Evolutionary conservation across 64 coral and sea anemone genomes (phyloP), one percentile per base, ranked within the genome.

Genomic region (Hydrozoanthus tunicans): DNA sequence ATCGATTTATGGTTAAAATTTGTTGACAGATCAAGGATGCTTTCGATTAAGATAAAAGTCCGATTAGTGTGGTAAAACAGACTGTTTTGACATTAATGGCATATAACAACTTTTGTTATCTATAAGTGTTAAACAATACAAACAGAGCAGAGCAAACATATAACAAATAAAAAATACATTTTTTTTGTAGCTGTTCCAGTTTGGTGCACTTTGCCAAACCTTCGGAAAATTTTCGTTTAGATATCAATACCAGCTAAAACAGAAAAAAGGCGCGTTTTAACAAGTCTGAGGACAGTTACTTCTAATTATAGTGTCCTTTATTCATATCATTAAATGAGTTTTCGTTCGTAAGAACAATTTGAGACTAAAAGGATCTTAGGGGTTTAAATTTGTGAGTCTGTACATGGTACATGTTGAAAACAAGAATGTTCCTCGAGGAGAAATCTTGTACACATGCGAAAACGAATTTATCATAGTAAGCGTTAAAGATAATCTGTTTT

Each of bases 1-100:
- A 88, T 61, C 84, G 84, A 88, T 88, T 74, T 88, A 88, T 88
- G 68, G 84, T 24, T 88, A 74, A 73, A 74, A 74, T 88, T 88
- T 88, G 84, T 88, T 74, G 84, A 88, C 84, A 88, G 84, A 73
- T 88, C 23, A 6, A 74, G 9, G 55, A 88, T 88, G 20, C 67
- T 88, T 74, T 60, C 67, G 68, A 88, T 88, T 70, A 88, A 88
- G 84, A 88, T 88, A 75, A 59, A 86, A 88, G 84, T 59, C 69
- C 68, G 69, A 88, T 88, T 73, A 74, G 55, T 5, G n/a, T 10
- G 10, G 70, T 88, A 74, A 43, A 88, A 59, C 84, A 74, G 84
- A 88, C 84, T 58, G 65, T 71, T 86, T 86, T 86, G 82, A 72
- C 82, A 86, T 86, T 70, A 86, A 86, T 58, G 66, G 66, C n/a